phyloP scores from a whole-genome alignment of 2,888 invertebrate species.

The Ypsolopha scabrella region DNA sequence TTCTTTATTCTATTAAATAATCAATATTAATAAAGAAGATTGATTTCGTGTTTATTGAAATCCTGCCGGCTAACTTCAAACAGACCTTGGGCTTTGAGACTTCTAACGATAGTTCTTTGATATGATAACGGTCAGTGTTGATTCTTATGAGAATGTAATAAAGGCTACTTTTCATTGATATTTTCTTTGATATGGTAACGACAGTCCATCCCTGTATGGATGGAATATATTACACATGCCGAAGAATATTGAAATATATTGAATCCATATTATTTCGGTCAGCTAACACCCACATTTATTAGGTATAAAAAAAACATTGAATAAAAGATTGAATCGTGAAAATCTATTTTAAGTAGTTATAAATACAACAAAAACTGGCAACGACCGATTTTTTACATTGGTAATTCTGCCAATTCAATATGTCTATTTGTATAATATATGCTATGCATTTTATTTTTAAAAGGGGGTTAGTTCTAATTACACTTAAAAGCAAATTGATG shows the following conservation, averaged over 20 bases:
- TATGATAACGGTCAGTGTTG: slow-evolving; percentile 53
- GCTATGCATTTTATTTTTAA: too few relatives aligned
- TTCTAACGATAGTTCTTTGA: slow-evolving; percentile 62
- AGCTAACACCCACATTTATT: too few relatives aligned
- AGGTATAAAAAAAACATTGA: too few relatives aligned
- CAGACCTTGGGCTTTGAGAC: slow-evolving; percentile 56
- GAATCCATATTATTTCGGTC: too few relatives aligned
- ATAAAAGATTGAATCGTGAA: too few relatives aligned
- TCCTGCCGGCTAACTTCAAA: slow-evolving; percentile 38
- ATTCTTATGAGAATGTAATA: slow-evolving; percentile 46
- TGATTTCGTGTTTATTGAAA: slow-evolving; percentile 7
- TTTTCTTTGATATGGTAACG: slow-evolving; percentile 67
- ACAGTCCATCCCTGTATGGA: slow-evolving; percentile 37
- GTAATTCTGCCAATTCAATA: too few relatives aligned
- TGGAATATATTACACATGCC: slow-evolving; percentile 49
- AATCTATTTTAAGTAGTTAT: too few relatives aligned
- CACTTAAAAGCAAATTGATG: too few relatives aligned
- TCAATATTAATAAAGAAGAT: not conserved
- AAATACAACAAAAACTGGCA: too few relatives aligned
- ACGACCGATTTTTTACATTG: too few relatives aligned
- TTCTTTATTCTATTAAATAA: not conserved
- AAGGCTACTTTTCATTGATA: slow-evolving; percentile 12
- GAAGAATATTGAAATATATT: slow-evolving; percentile 39
- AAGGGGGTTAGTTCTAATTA: too few relatives aligned
- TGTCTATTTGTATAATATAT: too few relatives aligned